Evolutionary conservation across 2,797 vertebrate species (phyloP).

Genomic region (Phoebastria nigripes): DNA sequence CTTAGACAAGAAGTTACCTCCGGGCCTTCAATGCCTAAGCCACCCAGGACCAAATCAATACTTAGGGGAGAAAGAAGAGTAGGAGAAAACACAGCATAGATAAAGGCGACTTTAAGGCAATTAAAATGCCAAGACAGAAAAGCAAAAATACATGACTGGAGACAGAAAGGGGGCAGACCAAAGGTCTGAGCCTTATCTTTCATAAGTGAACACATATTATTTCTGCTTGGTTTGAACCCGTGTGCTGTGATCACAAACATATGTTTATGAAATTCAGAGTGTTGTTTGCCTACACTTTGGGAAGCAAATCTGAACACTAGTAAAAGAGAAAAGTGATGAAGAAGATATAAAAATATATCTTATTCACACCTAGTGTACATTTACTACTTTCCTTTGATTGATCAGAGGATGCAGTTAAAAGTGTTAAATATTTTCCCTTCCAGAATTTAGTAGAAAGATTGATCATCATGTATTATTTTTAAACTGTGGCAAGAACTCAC

Average conservation of each 20-base stretch:
- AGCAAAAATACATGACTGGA: not conserved
- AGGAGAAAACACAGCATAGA: not conserved
- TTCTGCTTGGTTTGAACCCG: not conserved
- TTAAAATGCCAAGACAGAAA: not conserved
- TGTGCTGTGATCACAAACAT: not conserved
- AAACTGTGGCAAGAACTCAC: not conserved
- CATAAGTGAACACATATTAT: not conserved
- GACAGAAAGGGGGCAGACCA: not conserved
- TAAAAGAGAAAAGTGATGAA: not conserved
- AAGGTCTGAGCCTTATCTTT: not conserved
- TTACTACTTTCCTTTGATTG: not conserved
- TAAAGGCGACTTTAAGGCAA: not conserved
- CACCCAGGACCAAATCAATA: not conserved
- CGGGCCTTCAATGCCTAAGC: not conserved
- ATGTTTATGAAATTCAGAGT: not conserved
- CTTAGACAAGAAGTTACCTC: not conserved
- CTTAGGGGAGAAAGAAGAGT: not conserved
- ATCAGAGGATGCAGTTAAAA: not conserved
- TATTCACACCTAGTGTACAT: not conserved
- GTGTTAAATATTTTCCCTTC: not conserved
- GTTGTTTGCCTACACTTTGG: not conserved
- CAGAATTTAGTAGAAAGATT: not conserved
- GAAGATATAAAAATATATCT: not conserved
- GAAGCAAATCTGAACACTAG: not conserved
- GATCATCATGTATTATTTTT: not conserved